Evolutionary conservation across 2,888 invertebrate genomes (phyloP), one percentile per base, ranked within the genome.

Genomic region (Volucella bombylans): DNA sequence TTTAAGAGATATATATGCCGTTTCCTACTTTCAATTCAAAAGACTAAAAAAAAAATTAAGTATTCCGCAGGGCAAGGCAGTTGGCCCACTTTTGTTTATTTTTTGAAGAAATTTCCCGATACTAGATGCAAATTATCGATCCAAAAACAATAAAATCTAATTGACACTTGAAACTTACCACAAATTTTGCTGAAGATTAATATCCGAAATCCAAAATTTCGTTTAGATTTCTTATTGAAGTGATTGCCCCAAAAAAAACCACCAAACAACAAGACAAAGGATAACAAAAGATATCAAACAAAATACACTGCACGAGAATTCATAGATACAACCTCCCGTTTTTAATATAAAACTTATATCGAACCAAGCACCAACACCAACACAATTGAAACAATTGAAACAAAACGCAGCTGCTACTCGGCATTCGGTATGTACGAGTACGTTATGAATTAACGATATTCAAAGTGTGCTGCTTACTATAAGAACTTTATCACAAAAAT

Each of bases 291-390:
- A 62, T 64, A 49, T 59, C 55, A 61, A 67, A 41, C 50, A 54
- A 54, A 47, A 52, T 18, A 54, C 54, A 67, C 67, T 45, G 31
- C 47, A 6, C 31, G 31, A 31, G 31, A 31, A 52, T 72, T 67
- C 65, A 67, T 47, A 47, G 39, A 38, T 43, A 61, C 6, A 45
- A 31, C 6, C 31, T 31, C 31, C 31, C 31, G 31, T 8, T 64
- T 69, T 64, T 43, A 43, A 71, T 73, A 83, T 83, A 61, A 80
- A 83, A 64, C 71, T 80, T 69, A 83, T 83, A 83, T 76, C 74
- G 61, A 74, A 79, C 74, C 57, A 64, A 79, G 6, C 38, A 45
- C 69, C 71, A 50, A 76, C 80, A 80, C 49, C 47, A 31, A 49
- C 61, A 74, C 79, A 69, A 64, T 81, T 59, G 64, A 50, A 50